These are phyloP conservation scores for Anodontia alba DNA, from an alignment of 2,888 invertebrate species.

Conservation along the genomic window DNA sequence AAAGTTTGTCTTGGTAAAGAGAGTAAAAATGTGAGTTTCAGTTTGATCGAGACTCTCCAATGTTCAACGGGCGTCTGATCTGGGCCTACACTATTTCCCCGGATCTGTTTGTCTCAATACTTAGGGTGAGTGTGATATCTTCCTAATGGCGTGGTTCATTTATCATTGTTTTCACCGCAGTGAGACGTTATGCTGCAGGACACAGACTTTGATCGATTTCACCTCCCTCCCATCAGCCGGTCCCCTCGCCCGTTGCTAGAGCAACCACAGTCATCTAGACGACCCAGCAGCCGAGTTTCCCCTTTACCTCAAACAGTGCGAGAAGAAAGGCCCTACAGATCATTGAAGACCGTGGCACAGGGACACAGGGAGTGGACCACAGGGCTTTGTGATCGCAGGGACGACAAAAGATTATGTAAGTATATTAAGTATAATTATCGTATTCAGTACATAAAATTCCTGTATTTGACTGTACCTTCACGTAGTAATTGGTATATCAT, in stretches of 20 bases:
- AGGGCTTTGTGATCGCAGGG: conserved; percentile 27
- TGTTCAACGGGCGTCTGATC: too few species aligned
- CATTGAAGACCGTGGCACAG: conserved; percentile 35
- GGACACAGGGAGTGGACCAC: conserved; percentile 48
- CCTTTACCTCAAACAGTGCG: neutral
- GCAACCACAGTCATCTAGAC: neutral
- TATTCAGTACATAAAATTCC: neutral
- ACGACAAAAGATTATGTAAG: conserved; percentile 33
- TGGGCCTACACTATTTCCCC: too few species aligned
- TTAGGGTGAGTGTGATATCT: too few species aligned
- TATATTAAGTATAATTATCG: too few species aligned
- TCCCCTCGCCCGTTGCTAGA: neutral
- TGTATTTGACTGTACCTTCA: too few species aligned
- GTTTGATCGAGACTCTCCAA: too few species aligned
- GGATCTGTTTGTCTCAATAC: too few species aligned
- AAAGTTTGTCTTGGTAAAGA: too few species aligned
- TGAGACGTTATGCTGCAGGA: neutral
- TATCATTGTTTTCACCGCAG: too few species aligned
- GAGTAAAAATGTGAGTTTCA: too few species aligned
- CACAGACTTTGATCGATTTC: neutral
- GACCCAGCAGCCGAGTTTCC: neutral
- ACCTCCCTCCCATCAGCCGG: neutral
- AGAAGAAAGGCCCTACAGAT: conserved; percentile 24
- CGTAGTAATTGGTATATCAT: too few species aligned
- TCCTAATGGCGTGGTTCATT: too few species aligned